A percentile compares a stretch with the other conserved stretches of the same genome.
phyloP scores from a whole-genome alignment of 2,888 invertebrate genomes.

The Callyntrura guangdongensis region DNA sequence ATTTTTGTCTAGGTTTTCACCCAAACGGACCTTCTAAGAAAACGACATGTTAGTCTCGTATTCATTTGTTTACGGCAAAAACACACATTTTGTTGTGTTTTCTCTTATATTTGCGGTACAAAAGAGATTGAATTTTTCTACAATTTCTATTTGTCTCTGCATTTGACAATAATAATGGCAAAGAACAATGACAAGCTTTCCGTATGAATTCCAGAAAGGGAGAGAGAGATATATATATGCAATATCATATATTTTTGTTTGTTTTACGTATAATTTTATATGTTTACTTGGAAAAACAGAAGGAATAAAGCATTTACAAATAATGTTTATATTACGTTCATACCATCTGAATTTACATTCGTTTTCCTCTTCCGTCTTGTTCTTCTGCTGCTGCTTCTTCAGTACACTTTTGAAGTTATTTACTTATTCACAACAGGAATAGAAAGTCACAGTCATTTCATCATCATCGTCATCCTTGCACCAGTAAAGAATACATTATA shows the following conservation, averaged over 20 bases:
- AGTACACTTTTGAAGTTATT: slow-evolving; percentile 1
- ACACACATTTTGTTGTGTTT: too few species aligned
- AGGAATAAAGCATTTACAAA: not conserved
- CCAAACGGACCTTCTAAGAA: too few species aligned
- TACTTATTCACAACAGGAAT: slow-evolving; percentile 24
- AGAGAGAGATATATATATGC: slow-evolving; percentile 11
- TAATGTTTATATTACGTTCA: slow-evolving; percentile 16
- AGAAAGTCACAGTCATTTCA: slow-evolving; percentile 39
- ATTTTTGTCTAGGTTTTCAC: not conserved
- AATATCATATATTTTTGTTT: slow-evolving; percentile 3
- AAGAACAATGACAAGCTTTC: not conserved
- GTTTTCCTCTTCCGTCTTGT: not conserved
- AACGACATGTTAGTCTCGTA: too few species aligned
- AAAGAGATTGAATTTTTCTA: too few species aligned
- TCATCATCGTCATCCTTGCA: not conserved
- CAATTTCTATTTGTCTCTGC: slow-evolving; percentile 13
- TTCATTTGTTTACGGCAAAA: too few species aligned
- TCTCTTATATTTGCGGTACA: too few species aligned
- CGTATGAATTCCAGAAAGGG: not conserved
- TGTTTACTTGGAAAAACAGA: slow-evolving; percentile 5
- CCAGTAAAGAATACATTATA: not conserved
- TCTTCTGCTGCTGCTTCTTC: too few species aligned
- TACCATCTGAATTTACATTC: slow-evolving; percentile 50
- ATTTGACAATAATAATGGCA: slow-evolving; percentile 64
- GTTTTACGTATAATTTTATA: slow-evolving; percentile 15